phyloP scores from a whole-genome alignment of 2,888 invertebrate genomes.

The Drosophila crucigera region DNA sequence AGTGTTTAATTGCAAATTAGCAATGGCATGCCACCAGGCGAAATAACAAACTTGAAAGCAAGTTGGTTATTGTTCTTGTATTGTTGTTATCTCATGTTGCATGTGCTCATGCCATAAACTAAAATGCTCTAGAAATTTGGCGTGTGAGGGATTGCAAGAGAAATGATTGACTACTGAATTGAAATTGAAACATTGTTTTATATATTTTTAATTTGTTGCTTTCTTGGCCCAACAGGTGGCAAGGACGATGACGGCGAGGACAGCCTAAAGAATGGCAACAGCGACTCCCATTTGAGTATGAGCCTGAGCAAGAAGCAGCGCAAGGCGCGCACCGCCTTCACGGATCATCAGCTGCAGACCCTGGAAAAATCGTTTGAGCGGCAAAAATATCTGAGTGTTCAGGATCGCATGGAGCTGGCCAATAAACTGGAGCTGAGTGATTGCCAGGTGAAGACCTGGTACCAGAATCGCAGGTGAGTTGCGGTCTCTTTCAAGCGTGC shows the following conservation, averaged over 20 bases:
- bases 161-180: background rate
- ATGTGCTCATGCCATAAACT: conserved; percentile 64
- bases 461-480: conserved; percentile 97
- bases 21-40: conserved; percentile 55
- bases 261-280: conserved; percentile 83
- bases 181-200: background rate
- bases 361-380: conserved; percentile 98
- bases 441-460: conserved; percentile 99
- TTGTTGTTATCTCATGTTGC: conserved; percentile 59
- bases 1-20: conserved; percentile 82
- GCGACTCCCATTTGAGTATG: conserved; percentile 65
- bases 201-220: background rate
- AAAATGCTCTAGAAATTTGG: conserved; percentile 33
- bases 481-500: conserved; percentile 44
- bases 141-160: background rate
- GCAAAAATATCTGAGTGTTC: conserved; percentile 98
- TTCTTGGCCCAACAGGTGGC: conserved; percentile 88
- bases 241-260: conserved; percentile 91
- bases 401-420: conserved; percentile 99
- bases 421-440: conserved; percentile 98
- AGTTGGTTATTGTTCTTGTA: conserved; percentile 31
- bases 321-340: conserved; percentile 99
- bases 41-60: conserved; percentile 31
- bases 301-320: conserved; percentile 95
- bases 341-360: conserved; percentile 98